A percentile compares a stretch with the other conserved stretches of the same genome.
Conservation (phyloP, 2,888 invertebrate species). For the Erebia aethiops region DNA sequence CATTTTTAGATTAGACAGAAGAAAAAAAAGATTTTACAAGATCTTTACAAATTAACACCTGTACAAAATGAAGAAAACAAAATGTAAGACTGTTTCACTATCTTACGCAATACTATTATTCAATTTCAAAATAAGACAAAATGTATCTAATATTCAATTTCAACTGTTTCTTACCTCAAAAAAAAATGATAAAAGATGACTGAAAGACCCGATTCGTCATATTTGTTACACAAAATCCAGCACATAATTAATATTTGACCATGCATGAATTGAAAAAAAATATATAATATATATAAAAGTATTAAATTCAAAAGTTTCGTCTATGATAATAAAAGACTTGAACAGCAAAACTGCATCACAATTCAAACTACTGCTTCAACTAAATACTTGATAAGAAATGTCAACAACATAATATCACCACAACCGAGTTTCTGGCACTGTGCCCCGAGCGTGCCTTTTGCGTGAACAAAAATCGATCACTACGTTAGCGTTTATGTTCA, state of each 20-base stretch:
- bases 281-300: slow-evolving; percentile 13
- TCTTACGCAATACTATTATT: no score
- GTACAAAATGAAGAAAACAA: no score
- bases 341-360: slow-evolving; percentile 78
- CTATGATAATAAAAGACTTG: slow-evolving; percentile 74
- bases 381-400: slow-evolving; percentile 27
- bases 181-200: neutral
- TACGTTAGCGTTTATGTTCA: neutral
- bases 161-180: no score
- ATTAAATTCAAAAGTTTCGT: slow-evolving; percentile 36
- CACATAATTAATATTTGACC: slow-evolving; percentile 53
- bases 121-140: no score
- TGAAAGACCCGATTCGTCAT: neutral
- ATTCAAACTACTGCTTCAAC: slow-evolving; percentile 52
- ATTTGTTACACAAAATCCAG: slow-evolving; percentile 51
- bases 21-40: no score
- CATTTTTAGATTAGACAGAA: no score
- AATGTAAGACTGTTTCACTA: no score
- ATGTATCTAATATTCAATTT: no score
- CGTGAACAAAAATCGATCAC: neutral
- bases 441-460: neutral
- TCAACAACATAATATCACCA: slow-evolving; percentile 64
- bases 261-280: slow-evolving; percentile 60
- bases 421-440: slow-evolving; percentile 78
- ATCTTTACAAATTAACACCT: no score